Percentiles rank a stretch among this genome's conserved stretches.
phyloP scores from a whole-genome alignment of 2,797 vertebrate species.

The Phalanger gymnotis region DNA sequence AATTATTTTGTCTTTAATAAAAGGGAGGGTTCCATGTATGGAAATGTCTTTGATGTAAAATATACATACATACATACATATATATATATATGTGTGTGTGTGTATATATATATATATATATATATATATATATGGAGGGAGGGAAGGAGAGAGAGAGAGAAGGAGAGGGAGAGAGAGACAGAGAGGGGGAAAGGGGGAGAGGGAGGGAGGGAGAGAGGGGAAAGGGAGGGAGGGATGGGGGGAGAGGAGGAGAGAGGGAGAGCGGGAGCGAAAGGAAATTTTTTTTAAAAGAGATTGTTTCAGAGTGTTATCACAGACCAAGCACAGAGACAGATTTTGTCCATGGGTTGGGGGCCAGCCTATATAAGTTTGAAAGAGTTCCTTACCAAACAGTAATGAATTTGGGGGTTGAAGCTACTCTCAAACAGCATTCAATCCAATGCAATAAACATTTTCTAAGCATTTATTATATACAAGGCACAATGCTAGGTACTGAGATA shows the following conservation, averaged over 20 bases:
- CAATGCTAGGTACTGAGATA: not conserved
- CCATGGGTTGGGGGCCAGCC: not conserved
- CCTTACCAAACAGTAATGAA: not conserved
- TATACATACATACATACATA: too few species aligned
- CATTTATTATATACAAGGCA: not conserved
- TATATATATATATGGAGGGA: too few species aligned
- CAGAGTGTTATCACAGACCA: not conserved
- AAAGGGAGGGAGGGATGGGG: too few species aligned
- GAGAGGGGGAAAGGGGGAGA: too few species aligned
- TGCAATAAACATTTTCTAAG: not conserved
- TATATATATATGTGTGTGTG: too few species aligned
- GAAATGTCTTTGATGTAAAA: not conserved
- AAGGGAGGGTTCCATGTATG: not conserved
- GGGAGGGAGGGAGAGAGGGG: too few species aligned
- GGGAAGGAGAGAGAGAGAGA: too few species aligned
- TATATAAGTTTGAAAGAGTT: not conserved
- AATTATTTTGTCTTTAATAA: not conserved
- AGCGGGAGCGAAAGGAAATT: too few species aligned
- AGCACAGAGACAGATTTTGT: not conserved
- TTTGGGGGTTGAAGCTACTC: not conserved
- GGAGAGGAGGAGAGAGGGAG: too few species aligned
- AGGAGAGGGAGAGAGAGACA: too few species aligned
- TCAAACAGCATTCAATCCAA: not conserved
- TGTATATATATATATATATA: too few species aligned
- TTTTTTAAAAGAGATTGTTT: not conserved